Evolutionary conservation across 2,797 vertebrate species (phyloP), one percentile per base, ranked within the genome.

Genomic region (Geotrypetes seraphini): DNA sequence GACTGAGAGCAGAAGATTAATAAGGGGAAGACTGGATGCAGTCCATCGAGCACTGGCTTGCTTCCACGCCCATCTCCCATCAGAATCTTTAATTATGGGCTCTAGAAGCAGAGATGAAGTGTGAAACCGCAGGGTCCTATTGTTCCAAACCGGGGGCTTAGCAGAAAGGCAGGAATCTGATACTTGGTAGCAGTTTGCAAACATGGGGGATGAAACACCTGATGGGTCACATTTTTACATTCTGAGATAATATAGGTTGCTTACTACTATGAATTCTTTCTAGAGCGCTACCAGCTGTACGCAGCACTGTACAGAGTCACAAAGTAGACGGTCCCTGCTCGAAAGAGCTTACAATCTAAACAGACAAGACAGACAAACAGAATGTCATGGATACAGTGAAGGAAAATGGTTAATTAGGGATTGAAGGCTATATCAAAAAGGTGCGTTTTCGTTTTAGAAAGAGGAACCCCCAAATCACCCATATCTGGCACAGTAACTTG

Each of bases 131-230:
- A 39, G 30, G 25, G 32, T 22, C 14, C 12, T 21, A 56, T 48
- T 66, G 35, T 71, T 59, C 52, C 53, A 25, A n/a, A 31, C 31
- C 31, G n/a, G 65, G n/a, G n/a, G n/a, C n/a, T n/a, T n/a, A 50
- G 41, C 17, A 64, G 55, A 86, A 79, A 70, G 41, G 50, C 39
- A 49, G 66, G 50, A 79, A 81, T 69, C 53, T 8, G 68, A 85
- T 69, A 76, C 63, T 57, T 69, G 55, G 53, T 66, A 72, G 77
- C 55, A 79, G 79, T 87, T 84, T 87, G 76, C 73, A 91, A 88
- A 89, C 78, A 86, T 54, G 54, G 63, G 40, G 53, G 40, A 31
- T 54, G 56, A 63, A 71, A 53, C 60, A 79, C 66, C 68, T 71
- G 51, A 78, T 38, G 56, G 73, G 74, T 84, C 73, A 79, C 36